Evolutionary conservation across 2,797 vertebrate species (phyloP).

Genomic region (Graptemys geographica): DNA sequence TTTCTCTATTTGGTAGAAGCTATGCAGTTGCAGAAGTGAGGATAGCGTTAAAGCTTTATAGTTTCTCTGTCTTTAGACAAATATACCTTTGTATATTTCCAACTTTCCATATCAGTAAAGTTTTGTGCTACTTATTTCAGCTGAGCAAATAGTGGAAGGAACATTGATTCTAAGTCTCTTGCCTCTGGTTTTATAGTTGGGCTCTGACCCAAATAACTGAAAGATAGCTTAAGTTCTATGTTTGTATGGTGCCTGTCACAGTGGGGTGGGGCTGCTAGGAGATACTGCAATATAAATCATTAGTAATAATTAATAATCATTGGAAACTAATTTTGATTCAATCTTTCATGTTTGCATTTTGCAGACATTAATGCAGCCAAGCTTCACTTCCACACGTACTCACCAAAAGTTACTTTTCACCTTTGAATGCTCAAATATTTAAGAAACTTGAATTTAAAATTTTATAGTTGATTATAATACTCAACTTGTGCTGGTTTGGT

Average conservation of each 20-base stretch:
- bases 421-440: slow-evolving; percentile 53
- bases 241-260: not conserved
- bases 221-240: not conserved
- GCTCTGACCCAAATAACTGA: too few relatives aligned
- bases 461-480: slow-evolving; percentile 11
- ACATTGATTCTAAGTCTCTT: slow-evolving; percentile 4
- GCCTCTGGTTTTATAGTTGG: not conserved
- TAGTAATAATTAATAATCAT: slow-evolving; percentile 39
- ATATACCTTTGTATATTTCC: not conserved
- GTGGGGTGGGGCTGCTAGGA: not conserved
- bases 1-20: slow-evolving; percentile 11
- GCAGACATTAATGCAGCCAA: slow-evolving; percentile 62
- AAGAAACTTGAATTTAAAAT: slow-evolving; percentile 27
- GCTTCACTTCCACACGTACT: slow-evolving; percentile 49
- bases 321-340: slow-evolving; percentile 37
- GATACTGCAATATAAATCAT: slow-evolving; percentile 5
- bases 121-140: not conserved
- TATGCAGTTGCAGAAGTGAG: slow-evolving; percentile 6
- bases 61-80: not conserved
- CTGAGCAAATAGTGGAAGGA: not conserved
- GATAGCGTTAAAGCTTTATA: slow-evolving; percentile 24
- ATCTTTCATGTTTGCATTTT: slow-evolving; percentile 43
- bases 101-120: not conserved
- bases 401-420: slow-evolving; percentile 44
- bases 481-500: slow-evolving; percentile 12